phyloP scores from a whole-genome alignment of 2,888 invertebrate species.

The Lycia hirtaria region DNA sequence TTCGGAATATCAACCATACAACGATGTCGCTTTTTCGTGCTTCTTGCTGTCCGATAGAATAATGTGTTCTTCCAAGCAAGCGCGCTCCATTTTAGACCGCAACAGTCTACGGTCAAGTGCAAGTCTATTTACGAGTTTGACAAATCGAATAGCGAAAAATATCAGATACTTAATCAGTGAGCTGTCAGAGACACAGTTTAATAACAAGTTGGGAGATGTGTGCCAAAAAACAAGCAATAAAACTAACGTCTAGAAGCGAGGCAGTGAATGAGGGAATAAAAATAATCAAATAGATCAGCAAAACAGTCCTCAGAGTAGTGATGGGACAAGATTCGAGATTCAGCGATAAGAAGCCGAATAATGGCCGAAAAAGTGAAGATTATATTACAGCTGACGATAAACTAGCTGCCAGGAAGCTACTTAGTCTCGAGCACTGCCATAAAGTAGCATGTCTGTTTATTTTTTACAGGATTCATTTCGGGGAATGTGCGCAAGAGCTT shows the following conservation, averaged over 20 bases:
- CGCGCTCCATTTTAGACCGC: too few relatives aligned
- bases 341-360: not conserved
- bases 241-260: conserved; percentile 41
- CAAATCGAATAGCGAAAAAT: not conserved
- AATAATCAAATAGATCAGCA: conserved; percentile 53
- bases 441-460: too few relatives aligned
- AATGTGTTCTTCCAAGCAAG: too few relatives aligned
- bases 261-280: conserved; percentile 42
- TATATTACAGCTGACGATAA: too few relatives aligned
- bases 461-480: too few relatives aligned
- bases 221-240: conserved; percentile 43
- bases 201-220: conserved; percentile 12
- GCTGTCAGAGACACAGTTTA: conserved; percentile 15
- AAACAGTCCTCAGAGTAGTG: conserved; percentile 37
- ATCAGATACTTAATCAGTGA: conserved; percentile 25
- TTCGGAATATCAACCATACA: too few relatives aligned
- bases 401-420: too few relatives aligned
- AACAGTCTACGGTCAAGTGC: not conserved
- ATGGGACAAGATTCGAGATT: conserved; percentile 2
- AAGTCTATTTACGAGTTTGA: not conserved
- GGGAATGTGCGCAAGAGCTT: too few relatives aligned
- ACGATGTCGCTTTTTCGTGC: too few relatives aligned
- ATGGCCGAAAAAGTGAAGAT: not conserved
- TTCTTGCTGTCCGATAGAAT: too few relatives aligned
- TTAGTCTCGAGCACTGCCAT: too few relatives aligned